Conservation (phyloP, 2,888 invertebrate genomes). For the Drosophila paracracens region DNA sequence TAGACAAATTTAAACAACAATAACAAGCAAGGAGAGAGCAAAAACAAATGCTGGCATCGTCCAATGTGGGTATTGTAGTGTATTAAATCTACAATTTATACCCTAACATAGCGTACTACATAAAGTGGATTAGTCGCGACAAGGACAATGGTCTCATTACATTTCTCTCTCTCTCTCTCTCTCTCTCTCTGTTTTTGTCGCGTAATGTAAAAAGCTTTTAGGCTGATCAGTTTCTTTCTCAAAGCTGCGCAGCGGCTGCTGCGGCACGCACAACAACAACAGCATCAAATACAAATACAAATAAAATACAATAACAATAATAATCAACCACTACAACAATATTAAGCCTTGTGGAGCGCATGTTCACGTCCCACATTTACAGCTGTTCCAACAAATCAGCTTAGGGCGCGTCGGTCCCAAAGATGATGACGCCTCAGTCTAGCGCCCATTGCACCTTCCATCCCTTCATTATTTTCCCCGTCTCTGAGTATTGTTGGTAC, state of each 20-base stretch:
- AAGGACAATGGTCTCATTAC: slow-evolving; percentile 1
- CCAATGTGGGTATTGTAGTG: not conserved
- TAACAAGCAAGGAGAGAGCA: slow-evolving; percentile 1
- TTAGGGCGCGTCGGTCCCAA: slow-evolving; percentile 36
- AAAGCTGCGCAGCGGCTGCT: slow-evolving; percentile 45
- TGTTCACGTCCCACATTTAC: slow-evolving; percentile 62
- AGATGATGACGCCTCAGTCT: slow-evolving; percentile 45
- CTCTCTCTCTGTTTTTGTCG: not conserved
- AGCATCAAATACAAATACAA: not conserved
- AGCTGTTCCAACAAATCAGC: slow-evolving; percentile 73
- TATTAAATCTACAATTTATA: not conserved
- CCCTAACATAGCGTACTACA: not conserved
- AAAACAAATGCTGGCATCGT: slow-evolving; percentile 6
- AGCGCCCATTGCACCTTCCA: slow-evolving; percentile 21
- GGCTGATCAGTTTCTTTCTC: slow-evolving; percentile 11
- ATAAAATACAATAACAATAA: slow-evolving; percentile 15
- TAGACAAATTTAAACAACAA: slow-evolving; percentile 26
- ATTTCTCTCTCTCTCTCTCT: not conserved
- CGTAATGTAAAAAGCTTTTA: slow-evolving; percentile 21
- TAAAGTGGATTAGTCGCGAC: not conserved
- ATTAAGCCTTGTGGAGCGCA: slow-evolving; percentile 38
- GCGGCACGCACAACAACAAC: slow-evolving; percentile 62
- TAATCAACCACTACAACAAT: slow-evolving; percentile 44
- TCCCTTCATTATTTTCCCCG: not conserved
- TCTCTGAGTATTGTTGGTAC: slow-evolving; percentile 1